Base-by-base conservation (phyloP, 1,140 invertebrate species). In the Chrysoperla carnea region DNA sequence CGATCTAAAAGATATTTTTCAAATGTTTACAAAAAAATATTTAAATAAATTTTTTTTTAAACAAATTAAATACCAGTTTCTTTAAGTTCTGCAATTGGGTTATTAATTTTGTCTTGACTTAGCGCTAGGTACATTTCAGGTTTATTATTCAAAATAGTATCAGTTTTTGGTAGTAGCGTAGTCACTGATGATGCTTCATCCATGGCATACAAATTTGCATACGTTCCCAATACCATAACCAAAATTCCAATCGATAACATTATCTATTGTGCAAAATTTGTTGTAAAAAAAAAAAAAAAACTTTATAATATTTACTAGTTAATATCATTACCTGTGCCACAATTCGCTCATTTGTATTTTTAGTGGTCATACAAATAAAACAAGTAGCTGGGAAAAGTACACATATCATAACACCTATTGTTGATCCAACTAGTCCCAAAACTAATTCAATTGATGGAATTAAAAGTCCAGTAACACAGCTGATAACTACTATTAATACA, bases 391-490 rank as follows among this genome's bases (percentile, higher is more conserved):
- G 93, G 55, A 94, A 84, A 51, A 95, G 82, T 11, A 93, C 73
- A 53, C 90, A 94, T 47, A 95, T 85, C 43, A 90, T 73, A n/a
- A 90, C 84, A 5, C 93, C 93, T 50, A 93, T 90, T 8, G 92
- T 94, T 9, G 92, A 90, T 9, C 93, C 92, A 40, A 91, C 78
- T 28, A 96, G 60, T 5, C 89, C 90, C 23, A 96, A 69, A 38
- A 96, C 84, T 50, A 95, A 73, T 66, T 96, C 92, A 46, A 97
- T 90, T 53, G 82, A 85, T 13, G 86, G 86, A 49, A 89, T 73
- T 35, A 86, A 54, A 36, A 91, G 68, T 4, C 83, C 85, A 42
- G 81, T 72, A 17, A 78, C 60, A 14, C 92, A 65, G 4, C 89
- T 80, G n/a, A 75, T 65, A 1, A 63, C 50, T 0, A 94, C 70